Conservation (phyloP, 2,797 vertebrate genomes). For the Coluber constrictor region DNA sequence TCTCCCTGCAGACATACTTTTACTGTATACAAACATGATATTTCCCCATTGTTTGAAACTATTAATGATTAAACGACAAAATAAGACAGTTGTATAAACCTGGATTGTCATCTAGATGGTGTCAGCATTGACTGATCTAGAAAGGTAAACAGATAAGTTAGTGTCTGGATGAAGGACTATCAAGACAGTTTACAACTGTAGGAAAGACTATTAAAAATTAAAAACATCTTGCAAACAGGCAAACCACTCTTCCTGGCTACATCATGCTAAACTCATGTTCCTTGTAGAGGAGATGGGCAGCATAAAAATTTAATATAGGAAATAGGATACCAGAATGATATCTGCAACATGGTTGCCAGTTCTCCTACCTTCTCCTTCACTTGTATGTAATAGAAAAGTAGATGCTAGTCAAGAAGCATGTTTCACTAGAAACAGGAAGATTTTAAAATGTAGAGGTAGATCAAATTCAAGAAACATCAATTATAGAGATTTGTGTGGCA, state of each 20-base stretch:
- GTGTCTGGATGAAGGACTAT: not conserved
- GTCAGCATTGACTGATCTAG: not conserved
- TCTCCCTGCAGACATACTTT: not conserved
- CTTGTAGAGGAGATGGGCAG: not conserved
- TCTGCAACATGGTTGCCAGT: not conserved
- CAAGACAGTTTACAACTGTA: not conserved
- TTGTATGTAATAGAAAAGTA: not conserved
- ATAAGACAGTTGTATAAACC: not conserved
- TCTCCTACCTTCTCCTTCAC: not conserved
- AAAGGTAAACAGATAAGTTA: not conserved
- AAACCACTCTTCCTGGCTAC: not conserved
- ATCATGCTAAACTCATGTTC: not conserved
- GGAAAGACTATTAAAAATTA: not conserved
- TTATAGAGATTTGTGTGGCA: not conserved
- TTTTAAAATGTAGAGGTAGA: not conserved
- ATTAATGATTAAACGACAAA: constrained; percentile 31
- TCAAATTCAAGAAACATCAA: not conserved
- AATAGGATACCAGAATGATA: not conserved
- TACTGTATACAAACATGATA: not conserved
- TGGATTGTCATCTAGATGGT: not conserved
- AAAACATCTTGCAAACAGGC: not conserved
- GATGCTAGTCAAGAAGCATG: not conserved
- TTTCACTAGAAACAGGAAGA: not conserved
- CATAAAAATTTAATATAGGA: not conserved
- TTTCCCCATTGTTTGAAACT: constrained; percentile 26